These are phyloP conservation scores for Lipotes vexillifer DNA, from an alignment of 2,113 vertebrate genomes.

Conservation along the genomic window DNA sequence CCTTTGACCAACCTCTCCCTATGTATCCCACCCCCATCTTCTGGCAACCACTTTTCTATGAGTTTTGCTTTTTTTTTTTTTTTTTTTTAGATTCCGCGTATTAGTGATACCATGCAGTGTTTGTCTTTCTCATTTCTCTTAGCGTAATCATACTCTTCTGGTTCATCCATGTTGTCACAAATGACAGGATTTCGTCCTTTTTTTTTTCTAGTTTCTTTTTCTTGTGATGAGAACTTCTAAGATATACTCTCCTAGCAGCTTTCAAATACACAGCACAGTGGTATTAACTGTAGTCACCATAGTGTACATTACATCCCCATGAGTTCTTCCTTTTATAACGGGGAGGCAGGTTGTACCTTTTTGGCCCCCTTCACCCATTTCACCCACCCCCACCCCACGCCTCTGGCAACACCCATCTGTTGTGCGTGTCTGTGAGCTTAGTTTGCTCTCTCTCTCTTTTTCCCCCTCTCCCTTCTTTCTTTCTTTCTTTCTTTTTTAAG, in stretches of 20 bases:
- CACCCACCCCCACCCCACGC: too few species aligned
- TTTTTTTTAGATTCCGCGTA: neutral
- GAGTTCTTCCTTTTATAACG: neutral
- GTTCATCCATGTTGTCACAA: neutral
- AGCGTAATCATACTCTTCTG: neutral
- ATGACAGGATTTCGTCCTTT: neutral
- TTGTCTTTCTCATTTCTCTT: neutral
- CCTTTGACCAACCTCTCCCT: neutral
- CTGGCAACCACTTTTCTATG: neutral
- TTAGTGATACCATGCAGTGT: neutral
- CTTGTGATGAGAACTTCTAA: neutral
- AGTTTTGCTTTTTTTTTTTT: neutral
- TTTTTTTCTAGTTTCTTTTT: neutral
- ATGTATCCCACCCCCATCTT: neutral
- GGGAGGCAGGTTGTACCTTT: neutral
- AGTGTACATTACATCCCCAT: neutral
- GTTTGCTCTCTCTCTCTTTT: too few species aligned
- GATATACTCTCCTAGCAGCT: neutral
- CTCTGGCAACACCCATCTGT: neutral
- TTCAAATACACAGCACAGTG: neutral
- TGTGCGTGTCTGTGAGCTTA: neutral
- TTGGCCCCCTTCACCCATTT: neutral
- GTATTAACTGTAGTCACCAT: neutral
- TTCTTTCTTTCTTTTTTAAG: too few species aligned
- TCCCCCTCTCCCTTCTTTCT: too few species aligned